Evolutionary conservation across 2,888 invertebrate species (phyloP), one percentile per base, ranked within the genome.

Genomic region (Pristionchus fissidentatus): DNA sequence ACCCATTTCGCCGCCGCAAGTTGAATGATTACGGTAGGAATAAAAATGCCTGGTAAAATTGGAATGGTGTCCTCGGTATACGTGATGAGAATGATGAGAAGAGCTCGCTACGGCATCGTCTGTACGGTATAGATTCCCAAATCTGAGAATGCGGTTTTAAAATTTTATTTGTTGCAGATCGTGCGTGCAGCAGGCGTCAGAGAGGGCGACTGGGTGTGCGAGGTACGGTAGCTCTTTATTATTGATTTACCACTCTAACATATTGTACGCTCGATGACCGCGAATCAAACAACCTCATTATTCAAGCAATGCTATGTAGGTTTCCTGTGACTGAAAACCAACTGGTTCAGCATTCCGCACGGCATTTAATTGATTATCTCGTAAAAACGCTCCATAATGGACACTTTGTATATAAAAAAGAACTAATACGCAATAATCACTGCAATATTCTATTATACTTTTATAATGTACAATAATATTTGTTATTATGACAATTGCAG

Each of bases 201-300:
- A 7, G 70, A 84, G 35, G 90, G 87, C 38, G 87, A 87, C 46
- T 87, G 88, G 85, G 92, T 93, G 5, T 85, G 91, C 85, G 99
- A 99, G 94, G 96, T 99, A 0, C 98, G 98, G 57, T 79, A 78
- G 75, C 13, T 75, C 38, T 29, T 46, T 35, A 46, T 73, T 46
- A 49, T 49, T 62, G 62, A 62, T n/a, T n/a, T 32, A 62, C 52
- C 5, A 22, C 15, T 13, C 29, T n/a, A 29, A 62, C 7, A 62
- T 62, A n/a, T n/a, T n/a, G n/a, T n/a, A n/a, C n/a, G n/a, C n/a
- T n/a, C n/a, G n/a, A n/a, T n/a, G n/a, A n/a, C n/a, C n/a, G n/a
- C n/a, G n/a, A n/a, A n/a, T n/a, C n/a, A n/a, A n/a, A n/a, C n/a
- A n/a, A n/a, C n/a, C n/a, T n/a, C n/a, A n/a, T n/a, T n/a, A n/a